phyloP scores from a whole-genome alignment of 2,113 vertebrate genomes.

The Gulo gulo region DNA sequence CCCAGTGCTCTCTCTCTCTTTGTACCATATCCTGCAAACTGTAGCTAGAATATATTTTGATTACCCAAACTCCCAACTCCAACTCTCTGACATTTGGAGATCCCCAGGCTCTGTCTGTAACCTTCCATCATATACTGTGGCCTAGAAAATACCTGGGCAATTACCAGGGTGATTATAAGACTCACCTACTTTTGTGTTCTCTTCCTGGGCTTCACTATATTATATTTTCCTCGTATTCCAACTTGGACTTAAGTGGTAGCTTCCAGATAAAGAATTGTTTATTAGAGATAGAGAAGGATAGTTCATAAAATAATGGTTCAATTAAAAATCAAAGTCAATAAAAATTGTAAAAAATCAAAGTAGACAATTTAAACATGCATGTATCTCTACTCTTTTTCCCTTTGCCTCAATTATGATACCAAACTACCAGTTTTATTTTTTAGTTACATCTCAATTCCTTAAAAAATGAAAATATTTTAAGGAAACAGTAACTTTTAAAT shows the following conservation, averaged over 20 bases:
- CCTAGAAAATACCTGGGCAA: neutral
- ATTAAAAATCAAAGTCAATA: neutral
- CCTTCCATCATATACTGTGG: neutral
- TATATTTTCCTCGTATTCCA: neutral
- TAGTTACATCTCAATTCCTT: neutral
- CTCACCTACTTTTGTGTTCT: neutral
- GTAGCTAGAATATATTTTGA: neutral
- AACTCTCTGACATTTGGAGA: neutral
- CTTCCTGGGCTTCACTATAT: neutral
- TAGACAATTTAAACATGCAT: neutral
- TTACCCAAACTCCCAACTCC: neutral
- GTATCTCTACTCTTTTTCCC: neutral
- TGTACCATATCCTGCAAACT: neutral
- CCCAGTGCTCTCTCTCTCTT: neutral
- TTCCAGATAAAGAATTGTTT: neutral
- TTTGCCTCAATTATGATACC: neutral
- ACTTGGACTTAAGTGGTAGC: neutral
- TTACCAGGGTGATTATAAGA: neutral
- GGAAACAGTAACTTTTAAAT: neutral
- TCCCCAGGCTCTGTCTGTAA: neutral
- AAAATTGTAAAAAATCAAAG: neutral
- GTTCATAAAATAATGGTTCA: neutral
- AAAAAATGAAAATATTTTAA: neutral
- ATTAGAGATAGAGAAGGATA: neutral
- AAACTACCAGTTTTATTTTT: neutral